These are phyloP conservation scores for Pangasius larnaudii DNA, from an alignment of 2,797 vertebrate species.

Conservation along the genomic window DNA sequence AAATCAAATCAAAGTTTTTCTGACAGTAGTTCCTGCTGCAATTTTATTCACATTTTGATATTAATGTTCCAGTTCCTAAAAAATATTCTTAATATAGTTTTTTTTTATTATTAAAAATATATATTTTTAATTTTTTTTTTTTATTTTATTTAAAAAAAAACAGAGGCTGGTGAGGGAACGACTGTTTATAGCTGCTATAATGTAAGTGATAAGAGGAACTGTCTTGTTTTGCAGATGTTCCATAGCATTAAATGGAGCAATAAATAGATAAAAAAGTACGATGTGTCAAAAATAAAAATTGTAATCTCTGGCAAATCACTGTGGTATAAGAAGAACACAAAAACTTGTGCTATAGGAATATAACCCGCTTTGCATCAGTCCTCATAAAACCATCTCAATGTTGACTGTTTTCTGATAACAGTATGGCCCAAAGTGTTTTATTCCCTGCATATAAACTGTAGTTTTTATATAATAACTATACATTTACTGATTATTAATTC, in stretches of 20 bases:
- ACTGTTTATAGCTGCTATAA: background rate
- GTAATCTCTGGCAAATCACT: background rate
- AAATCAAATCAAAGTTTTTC: background rate
- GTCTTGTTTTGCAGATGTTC: background rate
- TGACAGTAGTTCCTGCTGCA: background rate
- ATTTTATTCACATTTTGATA: background rate
- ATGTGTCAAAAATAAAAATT: background rate
- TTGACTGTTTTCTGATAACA: background rate
- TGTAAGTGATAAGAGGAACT: background rate
- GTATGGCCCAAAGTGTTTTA: background rate
- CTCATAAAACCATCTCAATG: background rate
- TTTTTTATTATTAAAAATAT: background rate
- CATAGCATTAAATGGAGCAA: conserved; percentile 4
- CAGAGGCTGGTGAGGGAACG: background rate
- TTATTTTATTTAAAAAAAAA: background rate
- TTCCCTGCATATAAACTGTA: background rate
- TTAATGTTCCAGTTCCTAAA: background rate
- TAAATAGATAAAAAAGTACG: background rate
- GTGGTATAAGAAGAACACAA: background rate
- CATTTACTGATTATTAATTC: background rate
- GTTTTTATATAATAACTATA: background rate
- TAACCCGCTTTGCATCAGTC: background rate
- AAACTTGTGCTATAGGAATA: background rate
- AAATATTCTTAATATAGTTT: background rate
- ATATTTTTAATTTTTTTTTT: background rate